phyloP scores from a whole-genome alignment of 2,113 vertebrate species.

The Gymnocephalus cernua region DNA sequence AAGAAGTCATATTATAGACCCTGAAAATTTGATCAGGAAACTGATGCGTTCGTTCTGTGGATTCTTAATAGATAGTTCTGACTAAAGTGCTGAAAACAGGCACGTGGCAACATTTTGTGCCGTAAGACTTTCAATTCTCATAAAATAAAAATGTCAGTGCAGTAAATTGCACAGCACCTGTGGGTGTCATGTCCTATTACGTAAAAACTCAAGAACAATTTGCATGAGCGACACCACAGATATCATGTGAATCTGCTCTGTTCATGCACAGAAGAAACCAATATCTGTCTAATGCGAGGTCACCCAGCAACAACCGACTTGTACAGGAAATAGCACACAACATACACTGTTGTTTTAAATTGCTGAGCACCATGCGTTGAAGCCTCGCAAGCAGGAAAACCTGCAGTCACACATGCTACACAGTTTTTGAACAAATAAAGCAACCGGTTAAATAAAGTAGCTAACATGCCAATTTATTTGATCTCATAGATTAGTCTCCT shows the following conservation, averaged over 20 bases:
- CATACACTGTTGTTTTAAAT: background rate
- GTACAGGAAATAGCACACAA: conserved; percentile 4
- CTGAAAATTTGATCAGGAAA: background rate
- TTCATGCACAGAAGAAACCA: background rate
- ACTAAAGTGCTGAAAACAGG: background rate
- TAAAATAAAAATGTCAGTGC: background rate
- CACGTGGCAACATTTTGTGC: background rate
- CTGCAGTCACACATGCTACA: background rate
- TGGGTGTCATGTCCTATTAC: background rate
- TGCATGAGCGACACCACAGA: background rate
- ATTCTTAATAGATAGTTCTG: background rate
- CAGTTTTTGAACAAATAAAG: conserved; percentile 1
- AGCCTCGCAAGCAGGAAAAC: rapidly evolving
- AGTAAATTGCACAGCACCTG: background rate
- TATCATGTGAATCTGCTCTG: rapidly evolving
- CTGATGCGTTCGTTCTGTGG: background rate
- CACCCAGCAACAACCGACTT: background rate
- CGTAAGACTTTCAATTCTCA: background rate
- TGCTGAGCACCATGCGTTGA: background rate
- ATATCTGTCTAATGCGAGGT: background rate
- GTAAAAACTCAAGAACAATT: background rate
- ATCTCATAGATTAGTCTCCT: background rate
- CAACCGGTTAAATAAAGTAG: background rate
- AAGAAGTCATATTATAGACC: background rate
- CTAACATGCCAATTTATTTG: background rate